A percentile compares a stretch with the other conserved stretches of the same genome.
Evolutionary conservation across 1,140 invertebrate genomes (phyloP).

Genomic region (Atta cephalotes): DNA sequence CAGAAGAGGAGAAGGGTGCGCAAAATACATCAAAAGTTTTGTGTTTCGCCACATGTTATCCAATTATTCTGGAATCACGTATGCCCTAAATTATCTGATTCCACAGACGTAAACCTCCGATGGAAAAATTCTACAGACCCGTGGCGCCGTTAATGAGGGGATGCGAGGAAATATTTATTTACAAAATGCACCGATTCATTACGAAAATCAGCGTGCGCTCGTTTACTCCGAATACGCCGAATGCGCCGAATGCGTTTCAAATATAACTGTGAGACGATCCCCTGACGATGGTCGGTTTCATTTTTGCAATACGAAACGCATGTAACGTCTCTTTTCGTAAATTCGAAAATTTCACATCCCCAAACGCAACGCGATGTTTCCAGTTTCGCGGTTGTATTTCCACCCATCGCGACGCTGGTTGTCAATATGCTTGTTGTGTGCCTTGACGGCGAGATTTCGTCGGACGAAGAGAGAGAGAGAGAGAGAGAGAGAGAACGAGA

Average conservation of each 20-base stretch:
- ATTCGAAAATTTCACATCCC: conserved; percentile 30
- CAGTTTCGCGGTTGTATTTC: conserved; percentile 1
- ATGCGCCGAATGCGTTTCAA: conserved; percentile 15
- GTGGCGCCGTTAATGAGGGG: not conserved
- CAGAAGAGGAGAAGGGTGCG: not conserved
- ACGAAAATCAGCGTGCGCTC: not conserved
- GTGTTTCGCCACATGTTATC: conserved; percentile 51
- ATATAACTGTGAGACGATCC: not conserved
- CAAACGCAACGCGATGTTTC: not conserved
- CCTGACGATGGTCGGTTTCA: not conserved
- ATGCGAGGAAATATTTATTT: conserved; percentile 34
- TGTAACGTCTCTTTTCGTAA: not conserved
- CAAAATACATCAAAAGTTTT: conserved; percentile 68
- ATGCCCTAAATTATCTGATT: conserved; percentile 69
- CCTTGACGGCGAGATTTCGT: not conserved
- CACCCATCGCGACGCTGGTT: conserved; percentile 4
- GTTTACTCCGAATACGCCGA: not conserved
- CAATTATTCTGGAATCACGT: conserved; percentile 72
- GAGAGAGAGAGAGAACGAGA: not conserved
- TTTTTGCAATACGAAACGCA: not conserved
- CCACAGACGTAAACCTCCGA: conserved; percentile 1
- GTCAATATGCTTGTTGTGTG: conserved; percentile 17
- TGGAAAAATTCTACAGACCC: conserved; percentile 14
- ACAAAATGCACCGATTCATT: conserved; percentile 4
- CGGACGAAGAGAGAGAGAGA: not conserved